Evolutionary conservation across 2,888 invertebrate species (phyloP).

Genomic region (Nemoura dubitans): DNA sequence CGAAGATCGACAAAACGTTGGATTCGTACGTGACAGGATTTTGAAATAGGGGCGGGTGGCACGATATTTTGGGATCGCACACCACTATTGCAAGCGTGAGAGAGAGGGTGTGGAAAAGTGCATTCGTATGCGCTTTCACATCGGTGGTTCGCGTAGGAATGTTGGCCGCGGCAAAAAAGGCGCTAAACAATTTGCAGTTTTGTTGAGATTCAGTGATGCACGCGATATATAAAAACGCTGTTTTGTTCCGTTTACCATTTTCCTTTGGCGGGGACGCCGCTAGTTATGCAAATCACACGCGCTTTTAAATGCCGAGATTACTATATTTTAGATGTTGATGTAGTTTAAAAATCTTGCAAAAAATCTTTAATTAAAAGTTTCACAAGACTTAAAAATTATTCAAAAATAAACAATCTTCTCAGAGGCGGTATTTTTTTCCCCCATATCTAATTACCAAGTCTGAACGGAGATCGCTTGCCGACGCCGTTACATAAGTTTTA

Average conservation of each 20-base stretch:
- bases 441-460: neutral
- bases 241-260: neutral
- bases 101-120: no score
- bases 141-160: neutral
- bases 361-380: constrained; percentile 22
- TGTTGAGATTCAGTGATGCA: neutral
- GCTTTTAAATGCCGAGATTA: neutral
- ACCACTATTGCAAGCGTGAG: neutral
- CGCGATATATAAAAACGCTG: neutral
- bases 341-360: neutral
- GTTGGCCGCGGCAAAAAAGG: neutral
- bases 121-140: no score
- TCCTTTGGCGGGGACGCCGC: neutral
- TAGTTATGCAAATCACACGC: neutral
- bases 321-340: neutral
- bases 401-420: constrained; percentile 1
- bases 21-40: neutral
- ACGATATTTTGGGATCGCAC: neutral
- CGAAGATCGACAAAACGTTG: neutral
- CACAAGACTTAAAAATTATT: neutral
- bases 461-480: neutral
- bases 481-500: constrained; percentile 18
- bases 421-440: constrained; percentile 2
- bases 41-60: neutral
- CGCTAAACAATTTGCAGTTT: neutral